Evolutionary conservation across 2,797 vertebrate species (phyloP), one percentile per base, ranked within the genome.

Genomic region (Limosa lapponica): DNA sequence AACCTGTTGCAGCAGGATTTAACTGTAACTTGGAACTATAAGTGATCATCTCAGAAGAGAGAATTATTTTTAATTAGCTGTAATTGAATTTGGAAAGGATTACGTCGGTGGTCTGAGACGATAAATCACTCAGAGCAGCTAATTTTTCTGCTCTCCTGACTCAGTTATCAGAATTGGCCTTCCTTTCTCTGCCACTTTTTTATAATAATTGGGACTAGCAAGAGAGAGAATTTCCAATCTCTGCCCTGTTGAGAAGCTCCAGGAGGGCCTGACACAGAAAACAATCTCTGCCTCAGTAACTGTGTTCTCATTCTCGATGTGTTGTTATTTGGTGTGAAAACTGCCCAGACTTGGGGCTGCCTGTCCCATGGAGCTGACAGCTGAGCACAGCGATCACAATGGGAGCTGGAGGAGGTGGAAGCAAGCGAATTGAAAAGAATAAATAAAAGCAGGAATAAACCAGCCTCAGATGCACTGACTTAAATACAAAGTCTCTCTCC

Each of bases 281-380:
- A 19, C 19, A 62, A 46, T 22, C 1, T 0, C 85, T 94, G 69
- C 70, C 46, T 88, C 34, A 73, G 73, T 55, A 95, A 22, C 51
- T 4, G 3, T 78, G 37, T 57, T 93, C 91, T 93, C 77, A 43
- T 95, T 90, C 87, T 52, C 11, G 1, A 5, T 69, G 41, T 88
- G 80, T 54, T 83, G 69, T 79, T 96, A 70, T 84, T 87, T 94
- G 90, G 82, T 94, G 95, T 82, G 93, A 97, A 96, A 90, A 85
- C 28, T 73, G 59, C 67, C 82, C 67, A 41, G 64, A 18, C 15
- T 48, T 30, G 7, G 64, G 36, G 22, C 55, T 85, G 27, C 44
- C 75, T 86, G 70, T 23, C 75, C 65, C 4, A 1, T 16, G 36
- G 52, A 92, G 34, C 66, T 66, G 72, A 44, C 30, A 59, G 65